Evolutionary conservation across 2,888 invertebrate genomes (phyloP).

Genomic region (Lottia scabra): DNA sequence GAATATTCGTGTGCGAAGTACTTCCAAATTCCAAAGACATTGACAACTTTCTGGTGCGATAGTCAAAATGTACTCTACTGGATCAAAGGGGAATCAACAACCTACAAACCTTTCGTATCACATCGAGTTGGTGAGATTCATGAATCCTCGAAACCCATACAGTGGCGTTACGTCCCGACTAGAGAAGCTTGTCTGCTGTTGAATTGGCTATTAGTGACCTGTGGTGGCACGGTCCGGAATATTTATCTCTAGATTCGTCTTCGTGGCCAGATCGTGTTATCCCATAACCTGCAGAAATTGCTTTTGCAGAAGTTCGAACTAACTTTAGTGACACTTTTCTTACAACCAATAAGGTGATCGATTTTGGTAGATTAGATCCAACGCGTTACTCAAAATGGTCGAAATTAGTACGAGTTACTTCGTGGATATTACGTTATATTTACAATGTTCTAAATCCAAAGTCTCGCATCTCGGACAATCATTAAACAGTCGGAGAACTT

Average conservation of each 20-base stretch:
- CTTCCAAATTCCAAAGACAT: conserved; percentile 11
- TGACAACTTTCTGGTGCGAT: background rate
- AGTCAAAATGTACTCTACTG: background rate
- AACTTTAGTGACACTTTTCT: background rate
- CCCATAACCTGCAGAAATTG: background rate
- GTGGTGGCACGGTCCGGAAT: background rate
- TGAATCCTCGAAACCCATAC: background rate
- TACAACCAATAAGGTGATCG: background rate
- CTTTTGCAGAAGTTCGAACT: background rate
- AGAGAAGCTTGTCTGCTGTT: background rate
- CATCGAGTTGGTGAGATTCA: background rate
- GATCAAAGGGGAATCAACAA: background rate
- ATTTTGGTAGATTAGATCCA: background rate
- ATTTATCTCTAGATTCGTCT: background rate
- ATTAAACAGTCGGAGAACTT: too few species aligned
- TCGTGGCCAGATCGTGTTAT: background rate
- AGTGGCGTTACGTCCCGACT: background rate
- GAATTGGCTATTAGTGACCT: background rate
- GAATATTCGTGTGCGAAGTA: background rate
- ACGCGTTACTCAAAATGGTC: background rate
- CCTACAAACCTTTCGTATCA: background rate
- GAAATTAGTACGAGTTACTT: background rate
- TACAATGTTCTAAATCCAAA: background rate
- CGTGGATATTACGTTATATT: background rate
- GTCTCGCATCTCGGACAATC: too few species aligned